Conservation (phyloP, 2,797 vertebrate genomes). For the Enteromius trimaculatus region DNA sequence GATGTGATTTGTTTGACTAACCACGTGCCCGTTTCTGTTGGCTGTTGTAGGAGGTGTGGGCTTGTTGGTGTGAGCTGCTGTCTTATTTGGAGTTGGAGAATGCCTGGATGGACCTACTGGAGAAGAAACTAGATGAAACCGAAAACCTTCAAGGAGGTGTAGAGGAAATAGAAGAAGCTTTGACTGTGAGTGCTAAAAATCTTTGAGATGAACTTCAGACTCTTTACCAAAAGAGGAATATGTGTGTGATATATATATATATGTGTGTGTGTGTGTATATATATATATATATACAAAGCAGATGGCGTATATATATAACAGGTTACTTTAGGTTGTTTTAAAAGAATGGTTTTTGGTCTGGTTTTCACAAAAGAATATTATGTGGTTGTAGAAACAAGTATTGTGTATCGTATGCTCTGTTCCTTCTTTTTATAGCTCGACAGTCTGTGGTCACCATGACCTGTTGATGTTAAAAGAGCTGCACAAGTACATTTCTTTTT, state of each 20-base stretch:
- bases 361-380: neutral
- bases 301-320: neutral
- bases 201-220: neutral
- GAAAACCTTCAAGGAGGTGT: slow-evolving; percentile 85
- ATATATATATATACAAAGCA: too few relatives aligned
- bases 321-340: neutral
- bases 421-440: neutral
- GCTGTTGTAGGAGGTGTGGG: slow-evolving; percentile 91
- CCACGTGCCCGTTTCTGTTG: neutral
- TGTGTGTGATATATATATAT: too few relatives aligned
- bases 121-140: slow-evolving; percentile 87
- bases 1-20: slow-evolving; percentile 15
- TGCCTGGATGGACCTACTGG: slow-evolving; percentile 90
- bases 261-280: too few relatives aligned
- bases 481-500: neutral
- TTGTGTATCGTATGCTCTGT: neutral
- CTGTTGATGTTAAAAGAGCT: neutral
- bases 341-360: neutral
- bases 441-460: neutral
- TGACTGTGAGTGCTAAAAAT: slow-evolving; percentile 82
- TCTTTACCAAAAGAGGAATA: neutral
- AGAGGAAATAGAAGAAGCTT: slow-evolving; percentile 86
- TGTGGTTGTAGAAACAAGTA: neutral
- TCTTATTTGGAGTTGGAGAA: slow-evolving; percentile 93
- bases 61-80: slow-evolving; percentile 92